A percentile compares a stretch with the other conserved stretches of the same genome.
Conservation (phyloP, 2,797 vertebrate species). For the Bovichtus variegatus region DNA sequence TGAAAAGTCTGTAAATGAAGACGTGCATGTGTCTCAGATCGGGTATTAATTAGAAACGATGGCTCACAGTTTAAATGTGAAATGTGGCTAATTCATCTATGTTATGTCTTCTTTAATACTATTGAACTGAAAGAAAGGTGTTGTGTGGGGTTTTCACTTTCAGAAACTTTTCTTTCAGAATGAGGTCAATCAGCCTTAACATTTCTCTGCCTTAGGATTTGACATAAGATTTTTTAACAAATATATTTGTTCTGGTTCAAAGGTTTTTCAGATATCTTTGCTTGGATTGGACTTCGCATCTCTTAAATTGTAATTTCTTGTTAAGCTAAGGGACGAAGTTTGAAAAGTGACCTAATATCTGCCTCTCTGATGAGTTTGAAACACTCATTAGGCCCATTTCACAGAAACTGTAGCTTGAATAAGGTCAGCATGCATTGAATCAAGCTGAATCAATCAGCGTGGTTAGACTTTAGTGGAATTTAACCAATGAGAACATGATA, state of each 20-base stretch:
- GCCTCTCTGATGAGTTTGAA: conserved; percentile 75
- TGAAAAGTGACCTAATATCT: conserved; percentile 75
- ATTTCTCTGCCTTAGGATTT: conserved; percentile 36
- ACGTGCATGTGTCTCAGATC: conserved; percentile 63
- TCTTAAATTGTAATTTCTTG: conserved; percentile 69
- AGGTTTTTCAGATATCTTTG: conserved; percentile 37
- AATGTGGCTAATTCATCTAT: conserved; percentile 55
- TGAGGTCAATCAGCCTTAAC: conserved; percentile 26
- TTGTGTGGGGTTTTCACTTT: conserved; percentile 23
- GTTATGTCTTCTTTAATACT: conserved; percentile 36
- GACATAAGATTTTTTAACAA: conserved; percentile 1
- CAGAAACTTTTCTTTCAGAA: conserved; percentile 25
- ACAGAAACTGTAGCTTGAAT: conserved; percentile 68
- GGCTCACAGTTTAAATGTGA: conserved; percentile 66
- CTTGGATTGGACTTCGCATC: conserved; percentile 50
- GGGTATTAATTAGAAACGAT: conserved; percentile 75
- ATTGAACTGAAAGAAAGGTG: conserved; percentile 26
- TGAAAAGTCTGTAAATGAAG: conserved; percentile 73
- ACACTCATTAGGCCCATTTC: conserved; percentile 71
- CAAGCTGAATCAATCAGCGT: conserved; percentile 80
- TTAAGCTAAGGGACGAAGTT: conserved; percentile 58
- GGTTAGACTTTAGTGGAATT: conserved; percentile 81
- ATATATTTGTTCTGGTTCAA: conserved; percentile 32
- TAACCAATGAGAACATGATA: conserved; percentile 75
- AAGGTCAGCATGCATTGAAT: conserved; percentile 81